These are phyloP conservation scores for Brenthis ino DNA, from an alignment of 2,888 invertebrate species.

Conservation along the genomic window DNA sequence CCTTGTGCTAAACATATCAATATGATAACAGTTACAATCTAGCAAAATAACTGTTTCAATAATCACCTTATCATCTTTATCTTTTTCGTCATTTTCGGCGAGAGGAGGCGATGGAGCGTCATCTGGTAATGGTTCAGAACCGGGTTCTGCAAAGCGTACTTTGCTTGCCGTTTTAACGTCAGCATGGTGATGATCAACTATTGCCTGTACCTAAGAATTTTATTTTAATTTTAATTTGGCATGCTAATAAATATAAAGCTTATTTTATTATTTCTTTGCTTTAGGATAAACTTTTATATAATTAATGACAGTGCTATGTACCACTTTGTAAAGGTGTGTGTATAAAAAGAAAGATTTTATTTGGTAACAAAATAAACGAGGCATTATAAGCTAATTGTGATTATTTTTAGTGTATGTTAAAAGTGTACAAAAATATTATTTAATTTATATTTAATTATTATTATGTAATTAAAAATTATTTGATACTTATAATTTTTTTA, in stretches of 20 bases:
- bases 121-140: constrained; percentile 56
- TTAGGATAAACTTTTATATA: not conserved
- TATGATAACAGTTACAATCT: not conserved
- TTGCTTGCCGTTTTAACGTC: constrained; percentile 90
- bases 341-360: too few species aligned
- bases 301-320: not conserved
- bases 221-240: constrained; percentile 1
- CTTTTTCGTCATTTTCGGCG: constrained; percentile 71
- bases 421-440: too few species aligned
- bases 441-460: too few species aligned
- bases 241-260: not conserved
- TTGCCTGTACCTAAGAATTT: constrained; percentile 90
- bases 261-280: not conserved
- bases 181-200: constrained; percentile 94
- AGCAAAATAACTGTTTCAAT: constrained; percentile 37
- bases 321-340: too few species aligned
- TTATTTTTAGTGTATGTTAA: too few species aligned
- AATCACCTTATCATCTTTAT: constrained; percentile 79
- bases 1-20: not conserved
- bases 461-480: too few species aligned
- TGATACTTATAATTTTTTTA: too few species aligned
- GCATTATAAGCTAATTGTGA: too few species aligned
- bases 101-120: constrained; percentile 78
- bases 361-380: too few species aligned
- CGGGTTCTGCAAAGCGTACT: constrained; percentile 93